Base-by-base conservation (phyloP, 2,113 vertebrate genomes). In the Ceuthmochares aereus region DNA sequence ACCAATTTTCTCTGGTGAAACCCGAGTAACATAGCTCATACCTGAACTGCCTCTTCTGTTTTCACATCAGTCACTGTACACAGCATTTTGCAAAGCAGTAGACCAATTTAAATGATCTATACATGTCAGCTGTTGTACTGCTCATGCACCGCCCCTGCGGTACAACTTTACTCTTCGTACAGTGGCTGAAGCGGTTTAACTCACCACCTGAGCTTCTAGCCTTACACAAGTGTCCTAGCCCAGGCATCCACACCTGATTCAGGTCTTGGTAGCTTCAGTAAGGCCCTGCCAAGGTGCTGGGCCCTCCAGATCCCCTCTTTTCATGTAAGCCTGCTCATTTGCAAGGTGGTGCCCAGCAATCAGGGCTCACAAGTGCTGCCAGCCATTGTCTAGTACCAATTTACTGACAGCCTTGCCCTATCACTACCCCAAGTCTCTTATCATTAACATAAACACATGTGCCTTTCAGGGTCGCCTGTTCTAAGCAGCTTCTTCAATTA, bases 1-100 rank as follows among this genome's bases (percentile, higher is more conserved):
- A 98, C 97, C 98, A 99, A 99, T 99, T 98, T 97, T 97, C 97
- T 97, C 89, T 95, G 90, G 96, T 98, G 97, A 98, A 99, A 98
- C 92, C 93, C 96, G 81, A 97, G 93, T 97, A 97, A 96, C 89
- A 96, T 89, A 83, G 84, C 97, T 96, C 96, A 96, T 96, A 92
- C 95, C 93, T 96, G 92, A 95, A 80, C 96, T 87, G 95, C 77
- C 87, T 95, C 70, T 66, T 89, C 64, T 67, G 69, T 78, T 97
- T 95, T 97, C 96, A 90, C 97, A 96, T 96, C 95, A 92, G 74
- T 90, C 95, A 93, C 60, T 0, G 0, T 51, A 62, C 60, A 45
- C 13, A 78, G 60, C 32, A 34, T 82, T 93, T 89, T 87, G 95
- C 76, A 29, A 84, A 95, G 93, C 54, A 93, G 89, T 92, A 87